Conservation (phyloP, 1,140 invertebrate species). For the Eurytemora carolleeae region DNA sequence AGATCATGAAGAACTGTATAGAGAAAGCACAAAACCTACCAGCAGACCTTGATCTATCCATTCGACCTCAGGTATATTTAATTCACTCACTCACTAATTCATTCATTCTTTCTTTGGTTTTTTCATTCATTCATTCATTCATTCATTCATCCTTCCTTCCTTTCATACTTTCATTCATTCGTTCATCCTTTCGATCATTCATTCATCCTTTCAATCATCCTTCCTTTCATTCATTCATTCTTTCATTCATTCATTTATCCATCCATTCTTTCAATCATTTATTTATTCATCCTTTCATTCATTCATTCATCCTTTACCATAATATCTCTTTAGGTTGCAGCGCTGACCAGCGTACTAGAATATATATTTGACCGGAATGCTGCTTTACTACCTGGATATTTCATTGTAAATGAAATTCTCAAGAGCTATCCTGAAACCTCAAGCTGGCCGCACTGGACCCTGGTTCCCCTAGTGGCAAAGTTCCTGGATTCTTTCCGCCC, state of each 20-base stretch:
- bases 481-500: constrained; percentile 68
- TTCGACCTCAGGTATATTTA: neutral
- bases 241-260: too few species aligned
- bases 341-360: constrained; percentile 54
- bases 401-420: constrained; percentile 81
- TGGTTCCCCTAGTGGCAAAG: constrained; percentile 57
- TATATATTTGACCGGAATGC: constrained; percentile 80
- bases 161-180: too few species aligned
- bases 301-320: too few species aligned
- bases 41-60: neutral
- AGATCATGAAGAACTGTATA: constrained; percentile 57
- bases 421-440: constrained; percentile 61
- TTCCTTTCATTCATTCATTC: too few species aligned
- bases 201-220: too few species aligned
- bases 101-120: too few species aligned
- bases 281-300: too few species aligned
- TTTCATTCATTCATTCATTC: too few species aligned
- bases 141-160: too few species aligned
- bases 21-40: constrained; percentile 18
- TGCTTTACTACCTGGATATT: constrained; percentile 74
- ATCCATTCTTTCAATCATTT: too few species aligned
- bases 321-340: constrained; percentile 36
- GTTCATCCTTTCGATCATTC: too few species aligned
- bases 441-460: constrained; percentile 73
- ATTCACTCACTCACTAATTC: neutral